phyloP scores from a whole-genome alignment of 2,797 vertebrate species.

The Propithecus deckenii region DNA sequence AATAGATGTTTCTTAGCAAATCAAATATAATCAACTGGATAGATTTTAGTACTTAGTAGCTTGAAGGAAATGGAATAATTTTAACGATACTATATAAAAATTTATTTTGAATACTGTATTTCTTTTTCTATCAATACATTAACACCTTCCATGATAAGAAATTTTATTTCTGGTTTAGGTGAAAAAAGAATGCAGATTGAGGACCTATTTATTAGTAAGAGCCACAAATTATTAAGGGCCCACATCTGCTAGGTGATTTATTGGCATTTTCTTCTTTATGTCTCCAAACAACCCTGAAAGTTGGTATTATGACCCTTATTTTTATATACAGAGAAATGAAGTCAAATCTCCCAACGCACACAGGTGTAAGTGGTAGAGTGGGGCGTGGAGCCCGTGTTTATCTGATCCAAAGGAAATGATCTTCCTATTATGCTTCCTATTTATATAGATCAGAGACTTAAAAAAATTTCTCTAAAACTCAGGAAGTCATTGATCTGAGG shows the following conservation, averaged over 20 bases:
- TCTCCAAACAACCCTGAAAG: too few species aligned
- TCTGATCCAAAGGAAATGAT: background rate
- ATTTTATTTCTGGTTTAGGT: background rate
- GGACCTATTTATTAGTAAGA: background rate
- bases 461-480: background rate
- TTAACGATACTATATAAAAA: background rate
- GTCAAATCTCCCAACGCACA: background rate
- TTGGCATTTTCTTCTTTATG: background rate
- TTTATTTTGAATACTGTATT: background rate
- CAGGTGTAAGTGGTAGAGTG: background rate
- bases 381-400: background rate
- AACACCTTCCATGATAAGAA: background rate
- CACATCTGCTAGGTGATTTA: background rate
- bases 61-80: background rate
- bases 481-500: constrained; percentile 12
- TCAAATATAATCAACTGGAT: background rate
- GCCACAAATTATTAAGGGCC: background rate
- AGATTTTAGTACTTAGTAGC: background rate
- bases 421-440: background rate
- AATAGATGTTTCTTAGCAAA: background rate
- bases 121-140: background rate
- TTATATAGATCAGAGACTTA: background rate
- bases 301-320: background rate
- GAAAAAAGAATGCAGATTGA: background rate
- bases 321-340: background rate